Evolutionary conservation across 1,140 invertebrate species (phyloP).

Genomic region (Sarcophaga bullata): DNA sequence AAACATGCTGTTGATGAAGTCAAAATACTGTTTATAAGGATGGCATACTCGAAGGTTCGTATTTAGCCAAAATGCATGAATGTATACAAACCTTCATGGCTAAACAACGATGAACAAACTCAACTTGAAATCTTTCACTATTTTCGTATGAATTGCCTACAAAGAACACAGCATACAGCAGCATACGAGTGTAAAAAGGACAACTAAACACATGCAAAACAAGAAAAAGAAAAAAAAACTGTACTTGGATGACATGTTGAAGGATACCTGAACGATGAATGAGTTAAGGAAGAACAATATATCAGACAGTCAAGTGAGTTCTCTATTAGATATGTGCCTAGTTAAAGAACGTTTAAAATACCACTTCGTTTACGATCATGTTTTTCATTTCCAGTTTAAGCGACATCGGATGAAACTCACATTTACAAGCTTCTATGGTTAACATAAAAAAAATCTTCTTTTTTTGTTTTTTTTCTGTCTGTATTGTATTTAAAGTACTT

Average conservation of each 20-base stretch:
- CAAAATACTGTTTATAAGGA: background rate
- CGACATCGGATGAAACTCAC: too few relatives aligned
- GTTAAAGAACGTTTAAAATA: too few relatives aligned
- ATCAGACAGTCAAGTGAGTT: background rate
- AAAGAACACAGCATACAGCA: background rate
- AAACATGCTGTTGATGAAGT: background rate
- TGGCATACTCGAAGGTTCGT: background rate
- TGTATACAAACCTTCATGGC: too few relatives aligned
- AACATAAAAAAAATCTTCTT: too few relatives aligned
- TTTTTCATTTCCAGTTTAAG: too few relatives aligned
- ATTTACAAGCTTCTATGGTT: too few relatives aligned
- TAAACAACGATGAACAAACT: background rate
- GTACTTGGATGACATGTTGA: conserved; percentile 14
- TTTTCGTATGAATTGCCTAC: background rate
- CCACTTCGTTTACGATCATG: too few relatives aligned
- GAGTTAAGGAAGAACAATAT: background rate
- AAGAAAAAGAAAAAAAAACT: background rate
- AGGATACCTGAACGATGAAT: background rate
- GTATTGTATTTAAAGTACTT: too few relatives aligned
- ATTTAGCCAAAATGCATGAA: too few relatives aligned
- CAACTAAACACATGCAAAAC: background rate
- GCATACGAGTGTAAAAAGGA: background rate
- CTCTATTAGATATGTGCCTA: conserved; percentile 3
- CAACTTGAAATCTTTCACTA: background rate
- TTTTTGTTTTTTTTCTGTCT: too few relatives aligned